Conservation (phyloP, 2,888 invertebrate species). For the Platycheirus albimanus region DNA sequence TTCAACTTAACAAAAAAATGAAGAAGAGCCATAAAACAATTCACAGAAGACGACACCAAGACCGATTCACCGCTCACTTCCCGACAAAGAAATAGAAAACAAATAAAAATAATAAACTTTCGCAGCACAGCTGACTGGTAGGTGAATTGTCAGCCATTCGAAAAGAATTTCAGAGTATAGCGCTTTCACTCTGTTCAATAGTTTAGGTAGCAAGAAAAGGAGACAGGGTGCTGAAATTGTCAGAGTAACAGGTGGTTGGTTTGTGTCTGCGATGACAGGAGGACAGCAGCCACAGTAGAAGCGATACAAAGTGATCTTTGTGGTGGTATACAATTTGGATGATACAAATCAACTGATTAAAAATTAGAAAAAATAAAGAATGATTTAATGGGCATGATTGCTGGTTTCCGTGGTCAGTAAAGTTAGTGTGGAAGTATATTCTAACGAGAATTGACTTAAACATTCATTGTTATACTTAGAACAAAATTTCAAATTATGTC, state of each 20-base stretch:
- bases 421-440: too few relatives aligned
- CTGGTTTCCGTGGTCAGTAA: too few relatives aligned
- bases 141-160: constrained; percentile 48
- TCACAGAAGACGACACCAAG: constrained; percentile 39
- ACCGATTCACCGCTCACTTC: too few relatives aligned
- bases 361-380: too few relatives aligned
- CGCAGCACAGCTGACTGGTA: constrained; percentile 57
- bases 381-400: too few relatives aligned
- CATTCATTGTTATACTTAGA: too few relatives aligned
- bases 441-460: too few relatives aligned
- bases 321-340: too few relatives aligned
- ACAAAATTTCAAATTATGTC: too few relatives aligned
- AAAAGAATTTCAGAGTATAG: background rate
- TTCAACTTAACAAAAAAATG: background rate
- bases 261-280: constrained; percentile 8
- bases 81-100: constrained; percentile 51
- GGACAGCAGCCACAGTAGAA: background rate
- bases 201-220: background rate
- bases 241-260: constrained; percentile 47
- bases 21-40: background rate
- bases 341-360: too few relatives aligned
- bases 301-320: background rate
- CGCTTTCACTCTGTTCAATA: background rate
- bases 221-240: background rate
- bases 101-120: constrained; percentile 61